These are phyloP conservation scores for Apolygus lucorum DNA, from an alignment of 1,140 invertebrate species.

Conservation along the genomic window DNA sequence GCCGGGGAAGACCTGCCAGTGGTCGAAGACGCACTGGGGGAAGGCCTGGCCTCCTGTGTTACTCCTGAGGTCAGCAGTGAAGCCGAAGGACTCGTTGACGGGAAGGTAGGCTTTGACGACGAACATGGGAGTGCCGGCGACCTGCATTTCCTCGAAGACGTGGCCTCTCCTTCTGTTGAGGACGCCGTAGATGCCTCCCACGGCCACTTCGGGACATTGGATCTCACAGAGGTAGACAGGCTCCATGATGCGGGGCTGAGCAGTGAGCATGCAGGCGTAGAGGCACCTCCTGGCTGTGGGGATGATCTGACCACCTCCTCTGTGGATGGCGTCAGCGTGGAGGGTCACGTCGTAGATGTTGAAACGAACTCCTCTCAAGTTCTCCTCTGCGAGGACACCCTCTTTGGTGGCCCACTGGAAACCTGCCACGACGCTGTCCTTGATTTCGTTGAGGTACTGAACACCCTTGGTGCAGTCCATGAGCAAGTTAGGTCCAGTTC, in stretches of 20 bases:
- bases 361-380: conserved; percentile 92
- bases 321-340: conserved; percentile 99
- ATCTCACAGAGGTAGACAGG: conserved; percentile 99
- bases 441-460: conserved; percentile 96
- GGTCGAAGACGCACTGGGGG: conserved; percentile 99
- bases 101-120: conserved; percentile 97
- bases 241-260: conserved; percentile 88
- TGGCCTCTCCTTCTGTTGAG: conserved; percentile 93
- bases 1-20: conserved; percentile 96
- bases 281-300: conserved; percentile 95
- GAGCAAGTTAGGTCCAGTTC: conserved; percentile 93
- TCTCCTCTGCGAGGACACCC: conserved; percentile 97
- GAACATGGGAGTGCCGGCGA: conserved; percentile 96
- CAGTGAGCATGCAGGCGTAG: conserved; percentile 92
- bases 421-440: conserved; percentile 97
- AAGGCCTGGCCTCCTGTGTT: conserved; percentile 99
- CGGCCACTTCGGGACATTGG: conserved; percentile 88
- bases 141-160: conserved; percentile 88
- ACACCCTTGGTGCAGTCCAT: conserved; percentile 98
- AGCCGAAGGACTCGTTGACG: conserved; percentile 98
- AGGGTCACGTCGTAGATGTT: conserved; percentile 99
- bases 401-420: conserved; percentile 99
- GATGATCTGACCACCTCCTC: conserved; percentile 99
- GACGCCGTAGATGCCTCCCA: conserved; percentile 94
- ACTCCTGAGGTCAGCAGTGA: conserved; percentile 95